Evolutionary conservation across 2,797 vertebrate genomes (phyloP).

Genomic region (Enteromius paludinosus): DNA sequence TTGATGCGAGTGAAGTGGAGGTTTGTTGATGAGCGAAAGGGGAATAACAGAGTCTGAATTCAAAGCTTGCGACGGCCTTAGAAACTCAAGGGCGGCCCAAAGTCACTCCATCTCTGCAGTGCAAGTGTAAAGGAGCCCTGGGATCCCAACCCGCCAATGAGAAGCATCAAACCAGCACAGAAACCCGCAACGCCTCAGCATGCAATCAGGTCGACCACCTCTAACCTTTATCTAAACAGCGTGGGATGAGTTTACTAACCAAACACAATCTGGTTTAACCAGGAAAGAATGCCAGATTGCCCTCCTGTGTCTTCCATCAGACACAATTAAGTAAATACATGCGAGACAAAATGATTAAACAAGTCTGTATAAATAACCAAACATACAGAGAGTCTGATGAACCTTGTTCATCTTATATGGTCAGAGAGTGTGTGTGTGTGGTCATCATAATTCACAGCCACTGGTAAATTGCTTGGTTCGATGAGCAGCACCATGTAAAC

Average conservation of each 20-base stretch:
- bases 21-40: constrained; percentile 15
- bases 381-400: constrained; percentile 29
- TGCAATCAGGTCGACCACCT: constrained; percentile 21
- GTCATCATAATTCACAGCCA: constrained; percentile 6
- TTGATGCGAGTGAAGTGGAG: constrained; percentile 24
- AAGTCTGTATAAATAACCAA: constrained; percentile 38
- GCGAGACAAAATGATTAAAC: constrained; percentile 34
- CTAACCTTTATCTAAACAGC: constrained; percentile 24
- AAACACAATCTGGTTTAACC: not conserved
- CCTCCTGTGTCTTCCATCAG: constrained; percentile 8
- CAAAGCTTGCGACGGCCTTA: constrained; percentile 24
- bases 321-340: constrained; percentile 27
- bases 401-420: constrained; percentile 26
- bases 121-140: constrained; percentile 21
- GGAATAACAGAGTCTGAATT: constrained; percentile 22
- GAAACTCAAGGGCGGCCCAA: constrained; percentile 37
- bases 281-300: constrained; percentile 15
- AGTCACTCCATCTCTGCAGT: constrained; percentile 29
- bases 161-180: constrained; percentile 1
- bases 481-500: constrained; percentile 7
- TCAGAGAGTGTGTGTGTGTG: constrained; percentile 33
- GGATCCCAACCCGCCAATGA: constrained; percentile 8
- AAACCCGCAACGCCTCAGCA: not conserved
- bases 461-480: constrained; percentile 15
- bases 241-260: constrained; percentile 10